phyloP scores from a whole-genome alignment of 2,888 invertebrate genomes.

The Linyphia triangularis region DNA sequence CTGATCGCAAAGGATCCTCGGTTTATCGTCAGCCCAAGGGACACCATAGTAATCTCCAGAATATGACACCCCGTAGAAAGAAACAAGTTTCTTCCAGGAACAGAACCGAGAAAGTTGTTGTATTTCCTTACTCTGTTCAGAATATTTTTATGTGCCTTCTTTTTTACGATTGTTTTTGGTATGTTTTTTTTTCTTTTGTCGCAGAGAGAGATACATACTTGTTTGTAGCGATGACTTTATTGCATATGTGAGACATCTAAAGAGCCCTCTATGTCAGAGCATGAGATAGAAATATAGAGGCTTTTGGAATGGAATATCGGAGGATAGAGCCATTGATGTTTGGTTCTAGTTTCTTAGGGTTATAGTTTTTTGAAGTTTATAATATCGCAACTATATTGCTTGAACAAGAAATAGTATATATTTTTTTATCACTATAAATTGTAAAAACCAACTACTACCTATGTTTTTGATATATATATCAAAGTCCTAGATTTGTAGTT shows the following conservation, averaged over 20 bases:
- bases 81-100: conserved; percentile 26
- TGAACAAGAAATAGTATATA: no score
- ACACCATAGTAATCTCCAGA: conserved; percentile 63
- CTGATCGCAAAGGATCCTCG: conserved; percentile 6
- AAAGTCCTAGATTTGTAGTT: no score
- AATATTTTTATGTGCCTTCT: conserved; percentile 66
- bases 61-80: conserved; percentile 71
- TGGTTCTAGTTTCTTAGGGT: neutral
- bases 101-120: conserved; percentile 24
- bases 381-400: no score
- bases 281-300: conserved; percentile 11
- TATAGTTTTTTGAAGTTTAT: neutral
- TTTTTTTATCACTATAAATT: no score
- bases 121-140: conserved; percentile 8
- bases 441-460: no score
- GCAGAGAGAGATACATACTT: neutral
- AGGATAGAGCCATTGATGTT: conserved; percentile 9
- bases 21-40: conserved; percentile 69
- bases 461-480: no score
- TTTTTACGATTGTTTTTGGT: conserved; percentile 64
- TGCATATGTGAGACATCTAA: conserved; percentile 66
- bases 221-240: conserved; percentile 50
- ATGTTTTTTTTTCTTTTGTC: conserved; percentile 1
- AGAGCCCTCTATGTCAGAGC: neutral
- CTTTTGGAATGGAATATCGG: conserved; percentile 15